Base-by-base conservation (phyloP, 1,140 invertebrate genomes). In the Monomorium pharaonis region DNA sequence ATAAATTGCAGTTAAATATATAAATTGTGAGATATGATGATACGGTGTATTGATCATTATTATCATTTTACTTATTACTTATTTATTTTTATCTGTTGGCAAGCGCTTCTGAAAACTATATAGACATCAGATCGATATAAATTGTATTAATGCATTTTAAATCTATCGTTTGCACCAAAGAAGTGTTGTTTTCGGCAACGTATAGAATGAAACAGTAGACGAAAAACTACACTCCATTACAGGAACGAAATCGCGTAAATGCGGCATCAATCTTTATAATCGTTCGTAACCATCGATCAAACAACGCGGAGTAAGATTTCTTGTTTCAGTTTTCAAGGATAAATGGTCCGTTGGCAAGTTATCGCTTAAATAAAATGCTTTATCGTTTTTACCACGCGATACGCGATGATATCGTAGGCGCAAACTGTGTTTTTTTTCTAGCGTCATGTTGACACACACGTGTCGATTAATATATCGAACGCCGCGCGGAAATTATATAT, bases 281-380 rank as follows among this genome's bases (percentile, higher is more conserved):
- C 77, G 47, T 69, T 42, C 77, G 24, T 42, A 18, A 37, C 30
- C 76, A 67, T 80, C 62, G 60, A 80, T 80, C 62, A 69, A 80
- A 67, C 62, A 80, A 54, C 30, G 62, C 21, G 21, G 47, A 62
- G 42, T 65, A 47, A 84, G 62, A 51, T 75, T 84, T 62, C 76
- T 75, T 54, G 54, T 54, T 47, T 67, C 58, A 65, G 24, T 18
- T 51, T 60, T 81, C 78, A 83, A 84, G 70, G 70, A 54, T 56
- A 51, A 44, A 27, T 10, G 60, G 18, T 18, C n/a, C 49, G 49
- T 69, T 42, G 63, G 33, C 30, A 14, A 42, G 30, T 54, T 80
- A 80, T 80, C 63, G 33, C 47, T 69, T 69, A 69, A 69, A 69
- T 80, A 80, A 80, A 54, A 51, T n/a, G 18, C 44, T 69, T 69